phyloP scores from a whole-genome alignment of 2,888 invertebrate genomes.

The Eupithecia vulgata region DNA sequence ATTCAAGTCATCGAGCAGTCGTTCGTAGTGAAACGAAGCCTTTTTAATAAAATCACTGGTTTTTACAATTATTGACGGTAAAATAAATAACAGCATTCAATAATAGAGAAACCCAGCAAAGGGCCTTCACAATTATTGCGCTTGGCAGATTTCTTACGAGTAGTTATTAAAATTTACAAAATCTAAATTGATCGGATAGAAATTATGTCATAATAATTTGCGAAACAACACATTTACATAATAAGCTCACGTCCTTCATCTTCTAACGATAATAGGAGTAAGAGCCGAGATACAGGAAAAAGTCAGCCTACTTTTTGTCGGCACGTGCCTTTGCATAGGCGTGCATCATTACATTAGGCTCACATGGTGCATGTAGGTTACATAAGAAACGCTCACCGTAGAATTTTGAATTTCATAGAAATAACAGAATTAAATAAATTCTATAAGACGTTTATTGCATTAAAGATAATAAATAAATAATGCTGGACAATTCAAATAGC shows the following conservation, averaged over 20 bases:
- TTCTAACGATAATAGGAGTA: conserved; percentile 16
- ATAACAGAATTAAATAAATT: conserved; percentile 13
- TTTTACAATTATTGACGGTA: not conserved
- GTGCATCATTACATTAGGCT: conserved; percentile 33
- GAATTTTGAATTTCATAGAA: conserved; percentile 12
- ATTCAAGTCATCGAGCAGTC: conserved; percentile 11
- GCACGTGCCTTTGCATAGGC: conserved; percentile 29
- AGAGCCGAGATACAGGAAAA: conserved; percentile 15
- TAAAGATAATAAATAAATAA: conserved; percentile 8
- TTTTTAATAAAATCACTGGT: not conserved
- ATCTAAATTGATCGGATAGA: not conserved
- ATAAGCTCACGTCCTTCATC: conserved; percentile 14
- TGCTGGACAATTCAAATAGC: too few species aligned
- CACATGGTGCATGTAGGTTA: conserved; percentile 26
- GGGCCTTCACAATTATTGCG: conserved; percentile 1
- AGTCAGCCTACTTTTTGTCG: conserved; percentile 32
- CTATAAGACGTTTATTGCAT: conserved; percentile 4
- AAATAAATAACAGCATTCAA: not conserved
- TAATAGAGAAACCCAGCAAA: not conserved
- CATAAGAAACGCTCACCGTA: conserved; percentile 19
- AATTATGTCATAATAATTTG: not conserved
- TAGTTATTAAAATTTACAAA: not conserved
- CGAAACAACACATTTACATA: not conserved
- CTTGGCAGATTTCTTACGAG: not conserved
- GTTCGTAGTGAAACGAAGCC: not conserved